A percentile compares a stretch with the other conserved stretches of the same genome.
Conservation (phyloP, 2,888 invertebrate species). For the Lissonota sp. region DNA sequence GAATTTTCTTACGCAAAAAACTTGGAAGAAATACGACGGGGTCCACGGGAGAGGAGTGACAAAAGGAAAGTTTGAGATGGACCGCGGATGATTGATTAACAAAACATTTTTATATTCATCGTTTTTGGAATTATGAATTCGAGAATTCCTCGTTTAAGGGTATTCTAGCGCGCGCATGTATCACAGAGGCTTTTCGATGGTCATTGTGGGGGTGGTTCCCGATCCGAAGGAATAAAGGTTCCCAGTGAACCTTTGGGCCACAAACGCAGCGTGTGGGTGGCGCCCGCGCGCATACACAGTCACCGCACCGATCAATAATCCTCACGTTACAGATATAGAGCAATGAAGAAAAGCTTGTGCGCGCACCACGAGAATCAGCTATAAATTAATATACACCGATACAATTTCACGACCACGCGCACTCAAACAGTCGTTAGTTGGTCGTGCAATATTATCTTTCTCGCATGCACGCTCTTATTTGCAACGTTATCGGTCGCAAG, state of each 20-base stretch:
- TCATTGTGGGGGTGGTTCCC: conserved; percentile 22
- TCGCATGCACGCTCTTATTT: background rate
- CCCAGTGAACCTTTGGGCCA: background rate
- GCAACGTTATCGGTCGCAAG: conserved; percentile 7
- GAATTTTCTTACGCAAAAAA: too few relatives aligned
- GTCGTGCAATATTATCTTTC: conserved; percentile 2
- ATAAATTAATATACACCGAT: conserved; percentile 58
- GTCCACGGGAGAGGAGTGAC: too few relatives aligned
- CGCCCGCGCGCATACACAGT: conserved; percentile 43
- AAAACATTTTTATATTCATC: too few relatives aligned
- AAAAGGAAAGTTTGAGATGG: too few relatives aligned
- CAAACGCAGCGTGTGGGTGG: background rate
- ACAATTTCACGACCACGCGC: conserved; percentile 62
- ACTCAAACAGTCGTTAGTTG: conserved; percentile 29
- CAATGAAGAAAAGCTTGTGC: conserved; percentile 17
- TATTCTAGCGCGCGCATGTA: conserved; percentile 41
- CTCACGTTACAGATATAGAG: conserved; percentile 36
- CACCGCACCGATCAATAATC: conserved; percentile 62
- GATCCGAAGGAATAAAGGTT: background rate
- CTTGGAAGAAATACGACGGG: too few relatives aligned
- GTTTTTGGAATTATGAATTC: too few relatives aligned
- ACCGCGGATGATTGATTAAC: too few relatives aligned
- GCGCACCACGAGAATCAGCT: conserved; percentile 15
- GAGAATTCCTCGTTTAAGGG: background rate
- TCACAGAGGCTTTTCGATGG: conserved; percentile 8